These are phyloP conservation scores for Camptogramma bilineatum DNA, from an alignment of 2,888 invertebrate species.

Conservation along the genomic window DNA sequence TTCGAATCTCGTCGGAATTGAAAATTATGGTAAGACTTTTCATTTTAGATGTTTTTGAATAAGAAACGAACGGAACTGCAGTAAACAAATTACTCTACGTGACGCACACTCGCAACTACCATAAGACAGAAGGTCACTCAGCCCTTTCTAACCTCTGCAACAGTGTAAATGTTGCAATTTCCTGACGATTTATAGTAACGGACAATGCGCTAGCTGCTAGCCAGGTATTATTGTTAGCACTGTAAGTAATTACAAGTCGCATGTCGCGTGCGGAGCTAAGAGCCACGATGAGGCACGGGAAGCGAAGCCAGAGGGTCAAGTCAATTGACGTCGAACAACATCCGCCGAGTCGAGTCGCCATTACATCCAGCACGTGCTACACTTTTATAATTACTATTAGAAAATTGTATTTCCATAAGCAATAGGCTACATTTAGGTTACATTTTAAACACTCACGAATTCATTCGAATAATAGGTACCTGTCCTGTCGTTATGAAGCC, in stretches of 20 bases:
- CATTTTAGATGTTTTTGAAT: conserved; percentile 17
- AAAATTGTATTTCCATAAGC: conserved; percentile 6
- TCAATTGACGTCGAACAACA: conserved; percentile 80
- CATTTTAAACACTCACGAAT: background rate
- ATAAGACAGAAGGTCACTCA: conserved; percentile 42
- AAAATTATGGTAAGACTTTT: too few relatives aligned
- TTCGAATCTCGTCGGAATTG: too few relatives aligned
- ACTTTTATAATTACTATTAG: conserved; percentile 53
- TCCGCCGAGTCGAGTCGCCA: conserved; percentile 68
- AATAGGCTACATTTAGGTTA: background rate
- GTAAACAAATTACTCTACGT: conserved; percentile 29
- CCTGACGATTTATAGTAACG: conserved; percentile 36
- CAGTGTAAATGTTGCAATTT: conserved; percentile 42
- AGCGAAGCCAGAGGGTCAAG: conserved; percentile 79
- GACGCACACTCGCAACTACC: conserved; percentile 32
- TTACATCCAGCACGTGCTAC: conserved; percentile 67
- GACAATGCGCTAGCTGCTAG: conserved; percentile 25
- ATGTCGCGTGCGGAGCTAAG: conserved; percentile 60
- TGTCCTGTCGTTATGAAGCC: background rate
- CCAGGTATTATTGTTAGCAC: conserved; percentile 28
- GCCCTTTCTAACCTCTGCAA: conserved; percentile 43
- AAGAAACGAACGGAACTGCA: conserved; percentile 16
- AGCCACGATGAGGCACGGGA: conserved; percentile 65
- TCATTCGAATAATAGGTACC: background rate
- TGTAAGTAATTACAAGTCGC: conserved; percentile 41